These are phyloP conservation scores for Nomada goodeniana DNA, from an alignment of 2,888 invertebrate genomes.

Conservation along the genomic window DNA sequence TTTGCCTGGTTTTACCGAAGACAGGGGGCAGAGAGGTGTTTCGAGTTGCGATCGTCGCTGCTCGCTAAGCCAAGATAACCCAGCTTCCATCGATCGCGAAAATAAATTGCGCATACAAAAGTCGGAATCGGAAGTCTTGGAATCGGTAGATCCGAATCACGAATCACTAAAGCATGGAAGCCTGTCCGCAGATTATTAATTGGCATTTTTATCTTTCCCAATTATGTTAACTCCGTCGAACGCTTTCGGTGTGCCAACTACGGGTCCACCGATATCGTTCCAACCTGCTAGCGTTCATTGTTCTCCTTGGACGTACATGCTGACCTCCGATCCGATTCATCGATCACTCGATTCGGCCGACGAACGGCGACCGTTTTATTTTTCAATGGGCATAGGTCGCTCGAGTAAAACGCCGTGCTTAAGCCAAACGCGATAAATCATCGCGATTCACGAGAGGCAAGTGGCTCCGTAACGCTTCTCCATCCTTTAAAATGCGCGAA, in stretches of 20 bases:
- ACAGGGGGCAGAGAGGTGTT: neutral
- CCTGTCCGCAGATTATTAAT: constrained; percentile 62
- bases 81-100: constrained; percentile 34
- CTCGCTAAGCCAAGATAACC: constrained; percentile 5
- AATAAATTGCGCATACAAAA: constrained; percentile 50
- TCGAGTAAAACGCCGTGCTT: too few relatives aligned
- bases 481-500: neutral
- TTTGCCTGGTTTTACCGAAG: neutral
- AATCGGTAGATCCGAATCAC: constrained; percentile 57
- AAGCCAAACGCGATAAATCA: neutral
- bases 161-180: constrained; percentile 36
- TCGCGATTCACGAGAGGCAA: neutral
- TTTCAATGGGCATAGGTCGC: constrained; percentile 1
- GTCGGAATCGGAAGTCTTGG: constrained; percentile 61
- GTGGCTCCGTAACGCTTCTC: neutral
- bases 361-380: constrained; percentile 8
- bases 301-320: too few relatives aligned
- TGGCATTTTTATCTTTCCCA: constrained; percentile 57
- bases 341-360: neutral
- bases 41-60: neutral
- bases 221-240: constrained; percentile 13
- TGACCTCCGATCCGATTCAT: neutral
- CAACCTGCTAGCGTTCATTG: too few relatives aligned
- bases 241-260: neutral
- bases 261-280: too few relatives aligned